Conservation (phyloP, 1,140 invertebrate genomes). For the Leucophenga varia region DNA sequence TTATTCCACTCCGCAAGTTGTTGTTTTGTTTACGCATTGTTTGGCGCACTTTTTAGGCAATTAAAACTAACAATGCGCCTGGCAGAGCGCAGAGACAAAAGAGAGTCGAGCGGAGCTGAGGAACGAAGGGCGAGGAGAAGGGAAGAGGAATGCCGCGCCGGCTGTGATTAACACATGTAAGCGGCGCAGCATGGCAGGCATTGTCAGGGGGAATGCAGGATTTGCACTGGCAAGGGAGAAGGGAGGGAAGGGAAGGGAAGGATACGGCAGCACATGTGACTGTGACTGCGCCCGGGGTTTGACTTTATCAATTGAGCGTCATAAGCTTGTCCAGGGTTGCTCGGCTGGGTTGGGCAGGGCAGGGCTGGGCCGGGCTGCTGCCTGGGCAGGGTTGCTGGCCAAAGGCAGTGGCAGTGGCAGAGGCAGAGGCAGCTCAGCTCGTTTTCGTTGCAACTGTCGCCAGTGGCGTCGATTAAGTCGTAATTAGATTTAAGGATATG, state of each 20-base stretch:
- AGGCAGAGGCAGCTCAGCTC: not conserved
- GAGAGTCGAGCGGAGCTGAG: too few species aligned
- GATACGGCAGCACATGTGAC: constrained; percentile 31
- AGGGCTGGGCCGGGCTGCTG: too few species aligned
- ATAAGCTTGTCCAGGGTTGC: constrained; percentile 35
- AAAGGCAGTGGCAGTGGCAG: constrained; percentile 12
- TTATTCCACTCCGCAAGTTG: too few species aligned
- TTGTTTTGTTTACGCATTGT: constrained; percentile 28
- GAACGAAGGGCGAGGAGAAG: too few species aligned
- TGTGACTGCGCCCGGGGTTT: constrained; percentile 25
- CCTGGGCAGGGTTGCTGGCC: too few species aligned
- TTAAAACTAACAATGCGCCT: too few species aligned
- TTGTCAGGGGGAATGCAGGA: constrained; percentile 20
- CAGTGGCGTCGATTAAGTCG: constrained; percentile 55
- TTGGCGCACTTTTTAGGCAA: too few species aligned
- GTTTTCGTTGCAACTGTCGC: constrained; percentile 46
- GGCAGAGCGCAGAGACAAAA: constrained; percentile 24
- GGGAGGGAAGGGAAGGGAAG: constrained; percentile 7
- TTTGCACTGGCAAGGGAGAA: constrained; percentile 4
- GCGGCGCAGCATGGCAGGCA: constrained; percentile 32
- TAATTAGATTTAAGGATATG: constrained; percentile 57
- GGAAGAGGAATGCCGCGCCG: too few species aligned
- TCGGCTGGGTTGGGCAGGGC: constrained; percentile 21
- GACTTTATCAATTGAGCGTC: constrained; percentile 54
- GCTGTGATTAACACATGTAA: constrained; percentile 55